A percentile compares a stretch with the other conserved stretches of the same genome.
These are phyloP conservation scores for Platalea minor DNA, from an alignment of 2,797 vertebrate species.

Conservation along the genomic window DNA sequence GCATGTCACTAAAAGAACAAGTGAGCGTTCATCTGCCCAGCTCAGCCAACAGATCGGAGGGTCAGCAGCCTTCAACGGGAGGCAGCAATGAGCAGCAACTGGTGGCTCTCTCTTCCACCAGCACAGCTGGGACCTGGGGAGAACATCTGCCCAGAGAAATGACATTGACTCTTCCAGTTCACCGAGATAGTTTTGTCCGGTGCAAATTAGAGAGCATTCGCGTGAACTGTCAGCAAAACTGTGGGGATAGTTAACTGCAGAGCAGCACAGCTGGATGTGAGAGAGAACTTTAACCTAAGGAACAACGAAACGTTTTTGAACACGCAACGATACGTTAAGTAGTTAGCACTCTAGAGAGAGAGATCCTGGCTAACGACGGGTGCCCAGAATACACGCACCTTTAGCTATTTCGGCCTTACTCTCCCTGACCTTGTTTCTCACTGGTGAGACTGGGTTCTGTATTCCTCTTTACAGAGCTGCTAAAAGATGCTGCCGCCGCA, in stretches of 20 bases:
- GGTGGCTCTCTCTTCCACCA: not conserved
- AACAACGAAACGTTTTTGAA: not conserved
- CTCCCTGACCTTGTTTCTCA: not conserved
- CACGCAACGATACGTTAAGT: fast-evolving
- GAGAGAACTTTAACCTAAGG: not conserved
- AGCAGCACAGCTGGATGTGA: not conserved
- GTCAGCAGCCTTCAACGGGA: not conserved
- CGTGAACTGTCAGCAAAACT: not conserved
- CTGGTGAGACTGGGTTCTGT: not conserved
- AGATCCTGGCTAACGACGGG: not conserved
- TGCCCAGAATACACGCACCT: not conserved
- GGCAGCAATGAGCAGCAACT: not conserved
- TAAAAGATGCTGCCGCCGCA: not conserved
- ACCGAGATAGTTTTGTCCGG: not conserved
- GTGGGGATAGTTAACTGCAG: not conserved
- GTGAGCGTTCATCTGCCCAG: not conserved
- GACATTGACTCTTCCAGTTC: not conserved
- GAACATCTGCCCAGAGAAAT: not conserved
- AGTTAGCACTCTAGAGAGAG: not conserved
- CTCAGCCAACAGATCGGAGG: not conserved
- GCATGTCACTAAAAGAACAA: not conserved
- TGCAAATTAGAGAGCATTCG: not conserved
- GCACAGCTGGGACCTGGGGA: not conserved
- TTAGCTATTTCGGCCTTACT: not conserved
- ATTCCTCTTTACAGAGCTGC: not conserved